Evolutionary conservation across 2,113 vertebrate species (phyloP), one percentile per base, ranked within the genome.

Genomic region (Gila orcuttii): DNA sequence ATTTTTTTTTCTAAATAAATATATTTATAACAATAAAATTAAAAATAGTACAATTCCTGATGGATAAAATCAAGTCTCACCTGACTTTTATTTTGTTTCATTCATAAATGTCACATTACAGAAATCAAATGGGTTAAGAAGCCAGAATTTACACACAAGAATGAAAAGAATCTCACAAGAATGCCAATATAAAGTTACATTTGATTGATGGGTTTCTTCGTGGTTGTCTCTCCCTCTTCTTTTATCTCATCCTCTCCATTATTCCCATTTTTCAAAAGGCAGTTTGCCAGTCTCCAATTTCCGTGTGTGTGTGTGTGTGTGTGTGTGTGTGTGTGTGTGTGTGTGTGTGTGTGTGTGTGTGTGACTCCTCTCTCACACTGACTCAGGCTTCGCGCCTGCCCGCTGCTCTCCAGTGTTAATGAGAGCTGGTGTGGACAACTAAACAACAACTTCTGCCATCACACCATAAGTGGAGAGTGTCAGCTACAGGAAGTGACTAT

Each of bases 231-330:
- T 21, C 4, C 5, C 39, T 45, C 47, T 52, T 50, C 3, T 15
- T 4, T 31, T 52, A 47, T 84, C n/a, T 28, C 31, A 17, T 57
- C 62, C 19, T 66, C 28, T 8, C 23, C 31, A 59, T 59, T 69
- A n/a, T 69, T n/a, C n/a, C 31, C 42, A 12, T 71, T 21, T 77
- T 50, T 17, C 82, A 28, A 73, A 39, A 88, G 88, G 83, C 33
- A 57, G 90, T 77, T 90, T 88, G 88, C 89, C 92, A 91, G 73
- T 90, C 90, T 69, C 83, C 86, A 86, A 73, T 88, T 89, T 82
- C 79, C 86, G 55, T 28, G 39, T 66, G 55, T 39, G 71, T 85
- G 73, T 42, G 59, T 23, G 59, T 60, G 13, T 33, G 11, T 69
- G 33, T 45, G 36, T 73, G 52, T 85, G 76, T n/a, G 57, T 83